These are phyloP conservation scores for Laodelphax striatellus DNA, from an alignment of 1,140 invertebrate species.

Conservation along the genomic window DNA sequence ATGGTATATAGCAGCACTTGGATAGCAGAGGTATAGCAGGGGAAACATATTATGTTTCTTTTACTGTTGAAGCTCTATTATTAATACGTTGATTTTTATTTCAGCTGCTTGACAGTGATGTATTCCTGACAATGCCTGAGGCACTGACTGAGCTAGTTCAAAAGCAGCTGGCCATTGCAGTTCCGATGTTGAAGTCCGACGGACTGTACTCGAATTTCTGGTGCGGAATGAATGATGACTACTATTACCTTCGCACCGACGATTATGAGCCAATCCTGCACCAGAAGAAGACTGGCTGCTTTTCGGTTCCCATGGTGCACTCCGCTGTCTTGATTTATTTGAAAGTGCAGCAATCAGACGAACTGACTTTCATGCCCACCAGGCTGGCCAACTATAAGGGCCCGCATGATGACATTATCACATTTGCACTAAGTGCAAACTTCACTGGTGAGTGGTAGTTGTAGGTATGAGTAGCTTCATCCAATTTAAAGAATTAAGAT, in stretches of 20 bases:
- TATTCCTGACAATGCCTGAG: constrained; percentile 62
- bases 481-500: too few species aligned
- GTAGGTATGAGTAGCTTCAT: too few species aligned
- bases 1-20: too few species aligned
- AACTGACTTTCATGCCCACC: constrained; percentile 62
- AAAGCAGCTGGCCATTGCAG: constrained; percentile 51
- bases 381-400: constrained; percentile 53
- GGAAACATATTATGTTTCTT: too few species aligned
- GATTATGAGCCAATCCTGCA: constrained; percentile 75
- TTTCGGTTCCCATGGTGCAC: constrained; percentile 85
- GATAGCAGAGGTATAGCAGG: too few species aligned
- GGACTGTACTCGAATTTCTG: constrained; percentile 93
- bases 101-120: constrained; percentile 83
- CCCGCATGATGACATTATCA: constrained; percentile 87
- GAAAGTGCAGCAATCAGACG: constrained; percentile 41
- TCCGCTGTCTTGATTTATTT: constrained; percentile 78
- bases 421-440: constrained; percentile 80
- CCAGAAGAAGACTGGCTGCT: constrained; percentile 59
- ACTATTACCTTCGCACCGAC: constrained; percentile 80
- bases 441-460: constrained; percentile 39
- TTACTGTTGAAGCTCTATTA: too few species aligned
- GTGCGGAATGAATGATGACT: constrained; percentile 79
- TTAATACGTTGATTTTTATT: too few species aligned
- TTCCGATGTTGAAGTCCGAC: constrained; percentile 77
- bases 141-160: constrained; percentile 56